phyloP scores from a whole-genome alignment of 2,113 vertebrate species.

The Phasianus colchicus region DNA sequence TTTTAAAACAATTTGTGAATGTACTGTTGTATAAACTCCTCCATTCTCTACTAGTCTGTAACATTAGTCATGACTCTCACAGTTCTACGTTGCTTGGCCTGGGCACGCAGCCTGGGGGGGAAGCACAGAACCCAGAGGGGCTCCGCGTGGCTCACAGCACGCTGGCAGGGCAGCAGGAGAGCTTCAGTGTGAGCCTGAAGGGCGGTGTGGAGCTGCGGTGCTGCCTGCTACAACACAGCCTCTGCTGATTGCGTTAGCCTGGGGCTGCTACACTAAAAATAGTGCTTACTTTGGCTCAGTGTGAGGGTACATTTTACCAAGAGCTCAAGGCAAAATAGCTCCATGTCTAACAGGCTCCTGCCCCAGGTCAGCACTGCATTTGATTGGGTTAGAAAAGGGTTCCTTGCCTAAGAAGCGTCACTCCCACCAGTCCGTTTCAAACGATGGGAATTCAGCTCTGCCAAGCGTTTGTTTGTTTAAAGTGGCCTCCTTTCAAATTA shows the following conservation, averaged over 20 bases:
- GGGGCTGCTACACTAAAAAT: background rate
- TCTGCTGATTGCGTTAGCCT: background rate
- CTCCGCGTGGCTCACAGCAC: fast-evolving
- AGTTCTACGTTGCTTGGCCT: background rate
- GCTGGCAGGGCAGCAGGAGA: fast-evolving
- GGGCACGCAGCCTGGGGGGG: background rate
- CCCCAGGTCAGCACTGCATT: fast-evolving
- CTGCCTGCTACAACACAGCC: fast-evolving
- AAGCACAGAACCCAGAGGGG: fast-evolving
- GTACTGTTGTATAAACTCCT: background rate
- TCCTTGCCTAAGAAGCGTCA: fast-evolving
- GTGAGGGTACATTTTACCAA: fast-evolving
- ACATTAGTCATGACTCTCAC: background rate
- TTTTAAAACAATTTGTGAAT: background rate
- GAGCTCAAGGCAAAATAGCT: background rate
- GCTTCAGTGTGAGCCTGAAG: background rate
- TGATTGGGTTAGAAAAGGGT: background rate
- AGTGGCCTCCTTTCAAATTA: background rate
- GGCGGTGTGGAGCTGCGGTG: fast-evolving
- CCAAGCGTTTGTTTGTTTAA: background rate
- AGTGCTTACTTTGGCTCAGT: background rate
- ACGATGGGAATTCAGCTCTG: background rate
- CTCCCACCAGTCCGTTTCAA: fast-evolving
- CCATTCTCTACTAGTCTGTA: background rate
- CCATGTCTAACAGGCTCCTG: background rate